Evolutionary conservation across 1,140 invertebrate species (phyloP).

Genomic region (Tetramorium parvispinum): DNA sequence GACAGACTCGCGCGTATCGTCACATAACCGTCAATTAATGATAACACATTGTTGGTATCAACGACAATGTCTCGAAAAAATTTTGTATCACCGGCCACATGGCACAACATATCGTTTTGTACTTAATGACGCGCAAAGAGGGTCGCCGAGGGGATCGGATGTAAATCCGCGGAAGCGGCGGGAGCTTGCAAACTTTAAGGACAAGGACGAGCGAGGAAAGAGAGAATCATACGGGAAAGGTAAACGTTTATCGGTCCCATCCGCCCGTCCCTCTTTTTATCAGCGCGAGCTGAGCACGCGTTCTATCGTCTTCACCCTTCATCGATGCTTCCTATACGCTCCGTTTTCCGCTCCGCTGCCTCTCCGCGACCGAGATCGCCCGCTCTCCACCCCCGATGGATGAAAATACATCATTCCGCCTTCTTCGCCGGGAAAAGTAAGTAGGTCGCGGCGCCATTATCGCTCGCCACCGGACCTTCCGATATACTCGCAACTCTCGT

Average conservation of each 20-base stretch:
- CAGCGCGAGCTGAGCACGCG: slow-evolving; percentile 38
- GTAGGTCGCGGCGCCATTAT: slow-evolving; percentile 70
- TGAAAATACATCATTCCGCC: slow-evolving; percentile 65
- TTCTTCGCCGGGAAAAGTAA: slow-evolving; percentile 63
- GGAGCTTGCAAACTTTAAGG: neutral
- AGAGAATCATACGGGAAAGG: slow-evolving; percentile 24
- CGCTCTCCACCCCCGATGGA: neutral
- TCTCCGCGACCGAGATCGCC: neutral
- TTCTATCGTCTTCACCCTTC: slow-evolving; percentile 56
- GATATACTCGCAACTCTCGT: neutral
- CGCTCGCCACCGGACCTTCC: slow-evolving; percentile 52
- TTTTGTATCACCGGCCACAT: neutral
- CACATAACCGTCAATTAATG: slow-evolving; percentile 7
- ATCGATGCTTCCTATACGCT: neutral
- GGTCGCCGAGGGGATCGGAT: neutral
- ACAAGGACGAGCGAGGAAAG: neutral
- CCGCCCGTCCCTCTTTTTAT: slow-evolving; percentile 62
- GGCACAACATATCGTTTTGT: neutral
- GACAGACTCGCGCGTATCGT: neutral
- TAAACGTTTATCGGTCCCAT: slow-evolving; percentile 64
- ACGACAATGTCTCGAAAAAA: slow-evolving; percentile 3
- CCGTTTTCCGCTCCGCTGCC: slow-evolving; percentile 23
- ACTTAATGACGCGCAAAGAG: neutral
- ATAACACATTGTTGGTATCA: neutral
- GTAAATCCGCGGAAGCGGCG: slow-evolving; percentile 7